These are phyloP conservation scores for Microcebus tavaratra DNA, from an alignment of 2,113 vertebrate genomes.

Conservation along the genomic window DNA sequence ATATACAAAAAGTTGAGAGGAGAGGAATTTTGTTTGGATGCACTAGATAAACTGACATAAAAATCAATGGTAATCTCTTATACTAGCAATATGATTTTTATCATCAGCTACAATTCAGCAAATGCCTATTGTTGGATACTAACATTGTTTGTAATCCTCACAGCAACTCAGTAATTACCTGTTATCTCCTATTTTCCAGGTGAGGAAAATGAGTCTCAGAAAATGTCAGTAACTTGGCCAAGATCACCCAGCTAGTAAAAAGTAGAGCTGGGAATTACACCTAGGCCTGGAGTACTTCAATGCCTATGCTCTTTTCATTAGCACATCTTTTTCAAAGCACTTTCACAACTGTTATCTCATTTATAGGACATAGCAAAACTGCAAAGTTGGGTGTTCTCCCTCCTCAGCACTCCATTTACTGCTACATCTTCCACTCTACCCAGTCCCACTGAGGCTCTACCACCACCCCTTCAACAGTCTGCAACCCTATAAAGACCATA, in stretches of 20 bases:
- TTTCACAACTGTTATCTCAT: background rate
- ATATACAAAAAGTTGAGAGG: background rate
- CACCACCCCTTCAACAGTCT: background rate
- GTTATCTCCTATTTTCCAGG: conserved; percentile 39
- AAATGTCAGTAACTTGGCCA: background rate
- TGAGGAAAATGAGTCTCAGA: conserved; percentile 7
- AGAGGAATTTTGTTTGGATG: conserved; percentile 14
- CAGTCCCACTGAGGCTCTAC: background rate
- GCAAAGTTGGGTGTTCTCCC: background rate
- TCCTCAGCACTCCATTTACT: background rate
- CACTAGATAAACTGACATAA: background rate
- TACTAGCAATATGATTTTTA: conserved; percentile 17
- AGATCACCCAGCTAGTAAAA: background rate
- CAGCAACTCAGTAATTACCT: background rate
- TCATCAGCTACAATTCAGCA: background rate
- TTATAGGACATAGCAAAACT: background rate
- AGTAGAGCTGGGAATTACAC: background rate
- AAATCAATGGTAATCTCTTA: background rate
- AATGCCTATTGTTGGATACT: background rate
- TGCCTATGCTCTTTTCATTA: background rate
- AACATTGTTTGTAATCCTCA: conserved; percentile 27
- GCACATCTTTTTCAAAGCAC: background rate
- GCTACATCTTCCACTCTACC: background rate
- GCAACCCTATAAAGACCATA: background rate
- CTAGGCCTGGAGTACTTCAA: background rate